Base-by-base conservation (phyloP, 2,797 vertebrate genomes). In the Geotrypetes seraphini region DNA sequence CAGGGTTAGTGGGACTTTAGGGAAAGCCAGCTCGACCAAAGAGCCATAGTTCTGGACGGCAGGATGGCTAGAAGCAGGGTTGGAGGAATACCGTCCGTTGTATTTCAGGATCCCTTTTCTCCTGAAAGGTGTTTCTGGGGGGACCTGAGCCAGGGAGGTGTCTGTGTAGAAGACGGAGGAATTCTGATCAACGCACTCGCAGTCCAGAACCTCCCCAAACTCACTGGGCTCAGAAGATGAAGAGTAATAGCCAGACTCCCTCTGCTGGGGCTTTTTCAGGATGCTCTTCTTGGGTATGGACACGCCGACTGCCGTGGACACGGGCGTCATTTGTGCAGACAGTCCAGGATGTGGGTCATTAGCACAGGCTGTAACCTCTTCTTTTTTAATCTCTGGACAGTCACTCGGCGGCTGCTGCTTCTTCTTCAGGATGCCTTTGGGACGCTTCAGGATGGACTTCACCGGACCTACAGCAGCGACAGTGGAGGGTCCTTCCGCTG, bases 91-190 rank as follows among this genome's bases (percentile, higher is more conserved):
- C 53, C 89, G 96, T 15, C 94, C 78, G 0, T 89, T 82, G 25
- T 63, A 78, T 26, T 97, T 99, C 19, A 99, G 81, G 61, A 99
- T 99, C 25, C 94, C 92, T 43, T 96, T 97, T 28, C 66, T 73
- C 2, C 36, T 47, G 0, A 55, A 42, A 0, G 61, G 63, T 23
- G 55, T 42, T 3, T 44, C 55, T 16, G 1, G 50, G 47, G 67
- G 14, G 21, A 47, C 5, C 59, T 31, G 24, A 66, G 61, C 60
- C 0, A 39, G 16, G 1, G 8, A 50, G 44, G 43, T n/a, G 35
- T 4, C 1, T 50, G 30, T 73, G 53, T 52, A 43, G 43, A 75
- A 50, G 64, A 67, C 62, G 0, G 2, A 30, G 0, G 47, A 8
- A 9, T 42, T 43, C 5, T 44, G 7, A 20, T 37, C 34, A 31